Conservation (phyloP, 2,888 invertebrate species). For the Eudasyphora cyanicolor region DNA sequence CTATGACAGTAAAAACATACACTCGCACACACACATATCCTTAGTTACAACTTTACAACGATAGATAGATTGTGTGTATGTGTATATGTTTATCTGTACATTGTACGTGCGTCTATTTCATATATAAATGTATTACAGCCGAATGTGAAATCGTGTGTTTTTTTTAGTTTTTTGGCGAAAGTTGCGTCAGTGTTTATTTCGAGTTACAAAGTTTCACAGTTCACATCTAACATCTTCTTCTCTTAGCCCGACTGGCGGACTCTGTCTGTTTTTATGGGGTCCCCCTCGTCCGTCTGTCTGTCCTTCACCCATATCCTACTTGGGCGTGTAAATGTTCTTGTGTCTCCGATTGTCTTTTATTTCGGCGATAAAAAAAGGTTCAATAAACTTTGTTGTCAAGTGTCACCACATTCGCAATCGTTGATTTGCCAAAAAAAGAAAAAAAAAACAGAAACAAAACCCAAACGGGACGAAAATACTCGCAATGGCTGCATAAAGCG, state of each 20-base stretch:
- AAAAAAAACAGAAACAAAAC: background rate
- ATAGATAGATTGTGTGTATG: too few relatives aligned
- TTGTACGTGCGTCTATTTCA: background rate
- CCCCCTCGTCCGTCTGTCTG: background rate
- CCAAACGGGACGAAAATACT: background rate
- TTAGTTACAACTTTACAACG: too few relatives aligned
- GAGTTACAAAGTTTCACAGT: conserved; percentile 46
- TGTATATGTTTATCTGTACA: too few relatives aligned
- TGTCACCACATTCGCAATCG: background rate
- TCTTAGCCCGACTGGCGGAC: background rate
- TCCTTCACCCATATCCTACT: background rate
- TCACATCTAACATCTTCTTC: conserved; percentile 52
- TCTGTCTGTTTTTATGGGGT: too few relatives aligned
- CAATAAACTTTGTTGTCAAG: conserved; percentile 64
- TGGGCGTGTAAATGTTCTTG: background rate
- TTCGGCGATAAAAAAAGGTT: conserved; percentile 45
- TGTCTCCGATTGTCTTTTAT: conserved; percentile 30
- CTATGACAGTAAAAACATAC: background rate
- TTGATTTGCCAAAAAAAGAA: conserved; percentile 48
- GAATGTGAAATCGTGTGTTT: too few relatives aligned
- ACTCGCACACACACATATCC: background rate
- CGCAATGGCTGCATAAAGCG: background rate
- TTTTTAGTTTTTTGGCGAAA: conserved; percentile 45
- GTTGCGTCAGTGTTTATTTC: conserved; percentile 60
- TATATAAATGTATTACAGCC: too few relatives aligned